Conservation (phyloP, 1,140 invertebrate species). For the Heliconius hermathena region DNA sequence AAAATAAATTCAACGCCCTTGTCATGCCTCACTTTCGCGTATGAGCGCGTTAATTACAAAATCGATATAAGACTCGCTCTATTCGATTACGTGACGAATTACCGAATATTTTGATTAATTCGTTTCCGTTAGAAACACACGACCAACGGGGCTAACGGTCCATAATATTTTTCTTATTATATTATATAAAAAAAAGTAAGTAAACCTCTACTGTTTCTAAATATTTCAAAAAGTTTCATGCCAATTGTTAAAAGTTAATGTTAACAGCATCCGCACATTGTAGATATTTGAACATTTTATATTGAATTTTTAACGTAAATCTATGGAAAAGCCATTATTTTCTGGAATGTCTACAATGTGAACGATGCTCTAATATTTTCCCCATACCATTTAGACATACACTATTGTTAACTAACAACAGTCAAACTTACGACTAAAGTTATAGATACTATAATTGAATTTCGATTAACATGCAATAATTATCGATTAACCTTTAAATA, state of each 20-base stretch:
- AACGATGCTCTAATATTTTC: not conserved
- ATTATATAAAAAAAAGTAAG: not conserved
- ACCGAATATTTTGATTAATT: not conserved
- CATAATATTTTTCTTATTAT: not conserved
- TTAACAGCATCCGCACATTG: constrained; percentile 11
- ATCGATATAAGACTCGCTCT: not conserved
- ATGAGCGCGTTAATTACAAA: not conserved
- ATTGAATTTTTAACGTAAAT: not conserved
- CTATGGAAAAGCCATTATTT: not conserved
- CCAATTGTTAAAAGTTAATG: constrained; percentile 8
- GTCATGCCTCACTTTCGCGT: not conserved
- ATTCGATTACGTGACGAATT: not conserved
- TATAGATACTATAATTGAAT: constrained; percentile 24
- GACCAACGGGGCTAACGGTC: not conserved
- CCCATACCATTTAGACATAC: not conserved
- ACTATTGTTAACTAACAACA: constrained; percentile 22
- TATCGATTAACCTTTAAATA: constrained; percentile 6
- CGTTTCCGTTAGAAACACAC: not conserved
- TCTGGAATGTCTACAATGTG: not conserved
- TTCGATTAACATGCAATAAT: constrained; percentile 32
- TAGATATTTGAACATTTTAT: not conserved
- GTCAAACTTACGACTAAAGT: constrained; percentile 29
- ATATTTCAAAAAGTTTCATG: not conserved
- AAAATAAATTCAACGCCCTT: constrained; percentile 1
- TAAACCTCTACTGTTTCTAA: not conserved